Percentiles rank a stretch among this genome's conserved stretches.
phyloP scores from a whole-genome alignment of 2,797 vertebrate genomes.

The Myotis daubentonii region DNA sequence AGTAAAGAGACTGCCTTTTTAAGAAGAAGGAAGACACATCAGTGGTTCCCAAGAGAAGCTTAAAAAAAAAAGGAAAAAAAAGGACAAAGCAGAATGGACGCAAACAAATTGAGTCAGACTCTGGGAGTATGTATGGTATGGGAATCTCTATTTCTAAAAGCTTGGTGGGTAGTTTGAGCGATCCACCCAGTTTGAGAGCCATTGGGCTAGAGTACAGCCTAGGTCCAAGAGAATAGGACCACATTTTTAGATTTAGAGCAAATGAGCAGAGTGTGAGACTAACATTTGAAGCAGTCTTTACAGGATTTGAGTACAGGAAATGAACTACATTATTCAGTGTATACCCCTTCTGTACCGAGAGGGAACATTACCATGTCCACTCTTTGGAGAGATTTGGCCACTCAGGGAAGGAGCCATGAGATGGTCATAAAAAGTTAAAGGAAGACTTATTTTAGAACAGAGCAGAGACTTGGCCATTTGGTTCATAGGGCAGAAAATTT shows the following conservation, averaged over 20 bases:
- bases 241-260: background rate
- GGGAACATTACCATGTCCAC: too few relatives aligned
- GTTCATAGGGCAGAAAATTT: background rate
- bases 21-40: background rate
- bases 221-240: background rate
- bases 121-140: background rate
- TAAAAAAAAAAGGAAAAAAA: background rate
- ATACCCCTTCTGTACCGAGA: background rate
- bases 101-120: background rate
- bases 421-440: background rate
- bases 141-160: background rate
- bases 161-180: background rate
- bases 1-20: background rate
- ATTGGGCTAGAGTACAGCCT: background rate
- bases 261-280: background rate
- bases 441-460: background rate
- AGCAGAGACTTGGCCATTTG: background rate
- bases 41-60: conserved; percentile 5
- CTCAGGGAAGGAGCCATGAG: background rate
- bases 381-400: background rate
- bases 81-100: background rate
- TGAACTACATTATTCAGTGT: background rate
- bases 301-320: background rate
- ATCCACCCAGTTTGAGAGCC: background rate
- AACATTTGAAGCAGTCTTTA: background rate